Evolutionary conservation across 2,797 vertebrate species (phyloP).

Genomic region (Sebastes iracundus): DNA sequence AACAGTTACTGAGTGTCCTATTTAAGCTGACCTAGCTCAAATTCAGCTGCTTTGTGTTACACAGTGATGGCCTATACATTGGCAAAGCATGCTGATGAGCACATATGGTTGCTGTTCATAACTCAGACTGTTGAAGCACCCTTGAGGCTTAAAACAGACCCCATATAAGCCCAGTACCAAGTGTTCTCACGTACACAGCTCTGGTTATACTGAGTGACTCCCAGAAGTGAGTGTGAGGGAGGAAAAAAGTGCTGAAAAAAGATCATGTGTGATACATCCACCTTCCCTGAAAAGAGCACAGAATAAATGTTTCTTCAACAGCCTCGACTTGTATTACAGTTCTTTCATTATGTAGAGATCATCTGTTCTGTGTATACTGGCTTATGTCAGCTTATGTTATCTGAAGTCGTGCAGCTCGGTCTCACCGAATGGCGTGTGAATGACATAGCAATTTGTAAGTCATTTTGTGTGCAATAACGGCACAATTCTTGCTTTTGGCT

Average conservation of each 20-base stretch:
- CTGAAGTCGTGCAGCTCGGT: background rate
- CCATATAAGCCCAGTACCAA: background rate
- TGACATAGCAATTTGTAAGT: background rate
- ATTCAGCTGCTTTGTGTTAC: background rate
- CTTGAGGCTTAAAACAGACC: background rate
- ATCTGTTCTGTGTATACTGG: background rate
- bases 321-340: background rate
- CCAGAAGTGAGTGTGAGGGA: constrained; percentile 11
- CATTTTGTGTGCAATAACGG: background rate
- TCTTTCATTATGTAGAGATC: constrained; percentile 26
- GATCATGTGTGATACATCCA: background rate
- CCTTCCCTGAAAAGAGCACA: background rate
- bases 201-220: background rate
- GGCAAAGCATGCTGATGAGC: background rate
- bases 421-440: background rate
- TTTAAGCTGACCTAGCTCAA: constrained; percentile 24
- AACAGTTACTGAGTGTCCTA: constrained; percentile 18
- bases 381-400: background rate
- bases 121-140: background rate
- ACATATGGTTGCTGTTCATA: background rate
- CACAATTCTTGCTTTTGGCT: no score
- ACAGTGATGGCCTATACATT: background rate
- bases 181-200: background rate
- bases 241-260: constrained; percentile 1
- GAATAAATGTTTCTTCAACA: background rate